Evolutionary conservation across 2,113 vertebrate species (phyloP).

Genomic region (Climacteris rufus): DNA sequence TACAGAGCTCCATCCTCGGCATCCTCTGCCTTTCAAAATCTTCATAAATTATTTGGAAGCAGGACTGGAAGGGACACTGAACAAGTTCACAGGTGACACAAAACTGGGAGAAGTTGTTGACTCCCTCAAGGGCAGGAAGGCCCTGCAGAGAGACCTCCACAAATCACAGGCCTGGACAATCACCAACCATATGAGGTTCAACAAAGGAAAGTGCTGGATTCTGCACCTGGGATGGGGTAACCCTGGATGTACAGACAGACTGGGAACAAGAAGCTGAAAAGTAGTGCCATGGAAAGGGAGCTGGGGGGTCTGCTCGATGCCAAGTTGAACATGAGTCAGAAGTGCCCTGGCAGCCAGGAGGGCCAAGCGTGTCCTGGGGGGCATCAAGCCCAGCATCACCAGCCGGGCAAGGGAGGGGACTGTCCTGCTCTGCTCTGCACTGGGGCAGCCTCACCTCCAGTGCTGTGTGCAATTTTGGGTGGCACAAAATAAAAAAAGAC

Average conservation of each 20-base stretch:
- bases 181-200: neutral
- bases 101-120: neutral
- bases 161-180: neutral
- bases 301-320: neutral
- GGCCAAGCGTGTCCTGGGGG: neutral
- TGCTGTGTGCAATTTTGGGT: fast-evolving
- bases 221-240: neutral
- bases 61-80: neutral
- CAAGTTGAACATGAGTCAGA: neutral
- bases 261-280: neutral
- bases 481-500: fast-evolving
- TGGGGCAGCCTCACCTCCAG: neutral
- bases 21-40: too few species aligned
- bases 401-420: neutral
- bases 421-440: neutral
- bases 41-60: too few species aligned
- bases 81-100: neutral
- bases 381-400: neutral
- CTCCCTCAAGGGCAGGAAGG: fast-evolving
- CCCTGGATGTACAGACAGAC: neutral
- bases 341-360: neutral
- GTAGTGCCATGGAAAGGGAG: neutral
- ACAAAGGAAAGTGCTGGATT: fast-evolving
- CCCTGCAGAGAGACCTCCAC: neutral
- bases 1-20: too few species aligned